Evolutionary conservation across 2,797 vertebrate species (phyloP).

Genomic region (Arctocebus calabarensis): DNA sequence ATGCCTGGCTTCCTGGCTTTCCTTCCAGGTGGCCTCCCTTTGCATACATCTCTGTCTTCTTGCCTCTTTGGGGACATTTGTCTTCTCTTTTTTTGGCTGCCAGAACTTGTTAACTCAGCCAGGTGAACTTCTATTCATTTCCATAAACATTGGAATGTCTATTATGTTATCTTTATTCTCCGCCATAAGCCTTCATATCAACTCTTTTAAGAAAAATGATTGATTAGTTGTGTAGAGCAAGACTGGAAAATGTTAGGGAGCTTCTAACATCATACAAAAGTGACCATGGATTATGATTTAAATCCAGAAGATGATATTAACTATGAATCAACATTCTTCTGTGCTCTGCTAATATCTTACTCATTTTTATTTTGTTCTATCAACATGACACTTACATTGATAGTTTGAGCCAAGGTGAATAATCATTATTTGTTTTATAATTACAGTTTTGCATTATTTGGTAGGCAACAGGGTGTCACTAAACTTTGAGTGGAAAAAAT

Average conservation of each 20-base stretch:
- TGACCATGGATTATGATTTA: background rate
- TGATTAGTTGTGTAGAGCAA: background rate
- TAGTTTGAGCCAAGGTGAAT: background rate
- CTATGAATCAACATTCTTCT: background rate
- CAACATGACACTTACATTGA: background rate
- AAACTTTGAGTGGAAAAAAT: background rate
- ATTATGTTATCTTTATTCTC: background rate
- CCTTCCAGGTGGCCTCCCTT: background rate
- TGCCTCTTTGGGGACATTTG: background rate
- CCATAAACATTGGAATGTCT: background rate
- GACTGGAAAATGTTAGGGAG: background rate
- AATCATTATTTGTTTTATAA: constrained; percentile 14
- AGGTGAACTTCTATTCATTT: background rate
- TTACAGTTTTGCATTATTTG: background rate
- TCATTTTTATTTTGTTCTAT: background rate
- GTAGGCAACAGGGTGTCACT: background rate
- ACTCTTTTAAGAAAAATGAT: background rate
- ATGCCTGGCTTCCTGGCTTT: background rate
- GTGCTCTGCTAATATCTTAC: background rate
- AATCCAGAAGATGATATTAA: background rate
- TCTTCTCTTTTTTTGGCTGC: background rate
- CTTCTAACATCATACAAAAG: background rate
- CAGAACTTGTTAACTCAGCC: background rate
- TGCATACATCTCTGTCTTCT: background rate
- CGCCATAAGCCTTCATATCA: background rate